phyloP scores from a whole-genome alignment of 2,113 vertebrate genomes.

The Corapipo altera region DNA sequence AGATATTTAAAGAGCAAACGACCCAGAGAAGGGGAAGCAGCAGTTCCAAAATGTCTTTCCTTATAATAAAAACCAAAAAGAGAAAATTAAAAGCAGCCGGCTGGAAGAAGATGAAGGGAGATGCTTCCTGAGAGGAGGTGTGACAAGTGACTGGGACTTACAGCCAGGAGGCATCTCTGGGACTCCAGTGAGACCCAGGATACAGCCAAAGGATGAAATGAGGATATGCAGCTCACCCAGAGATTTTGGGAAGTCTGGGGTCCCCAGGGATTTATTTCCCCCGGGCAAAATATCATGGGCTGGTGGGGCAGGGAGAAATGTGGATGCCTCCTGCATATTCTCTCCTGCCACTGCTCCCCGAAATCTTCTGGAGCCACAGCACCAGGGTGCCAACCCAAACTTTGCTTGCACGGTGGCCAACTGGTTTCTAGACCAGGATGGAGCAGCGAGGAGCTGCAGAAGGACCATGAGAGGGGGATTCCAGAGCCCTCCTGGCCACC shows the following conservation, averaged over 20 bases:
- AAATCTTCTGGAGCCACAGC: neutral
- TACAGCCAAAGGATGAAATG: neutral
- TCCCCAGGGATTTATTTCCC: neutral
- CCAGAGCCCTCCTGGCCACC: neutral
- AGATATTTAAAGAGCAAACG: neutral
- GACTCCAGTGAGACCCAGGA: neutral
- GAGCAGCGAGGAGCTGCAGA: neutral
- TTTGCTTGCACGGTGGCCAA: rapidly evolving
- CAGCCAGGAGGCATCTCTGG: rapidly evolving
- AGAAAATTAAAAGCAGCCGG: slow-evolving; percentile 45
- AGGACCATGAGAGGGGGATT: neutral
- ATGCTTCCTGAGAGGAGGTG: neutral
- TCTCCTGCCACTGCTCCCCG: neutral
- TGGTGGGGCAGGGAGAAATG: slow-evolving; percentile 70
- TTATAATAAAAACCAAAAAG: slow-evolving; percentile 30
- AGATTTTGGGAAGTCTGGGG: rapidly evolving
- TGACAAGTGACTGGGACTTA: neutral
- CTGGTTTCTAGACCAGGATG: rapidly evolving
- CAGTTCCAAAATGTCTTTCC: neutral
- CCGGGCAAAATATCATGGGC: slow-evolving; percentile 62
- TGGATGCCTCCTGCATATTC: slow-evolving; percentile 73
- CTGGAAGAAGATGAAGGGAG: slow-evolving; percentile 20
- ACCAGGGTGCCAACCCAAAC: neutral
- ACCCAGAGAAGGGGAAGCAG: neutral
- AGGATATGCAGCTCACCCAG: neutral